These are phyloP conservation scores for Gortyna flavago DNA, from an alignment of 2,888 invertebrate species.

Conservation along the genomic window DNA sequence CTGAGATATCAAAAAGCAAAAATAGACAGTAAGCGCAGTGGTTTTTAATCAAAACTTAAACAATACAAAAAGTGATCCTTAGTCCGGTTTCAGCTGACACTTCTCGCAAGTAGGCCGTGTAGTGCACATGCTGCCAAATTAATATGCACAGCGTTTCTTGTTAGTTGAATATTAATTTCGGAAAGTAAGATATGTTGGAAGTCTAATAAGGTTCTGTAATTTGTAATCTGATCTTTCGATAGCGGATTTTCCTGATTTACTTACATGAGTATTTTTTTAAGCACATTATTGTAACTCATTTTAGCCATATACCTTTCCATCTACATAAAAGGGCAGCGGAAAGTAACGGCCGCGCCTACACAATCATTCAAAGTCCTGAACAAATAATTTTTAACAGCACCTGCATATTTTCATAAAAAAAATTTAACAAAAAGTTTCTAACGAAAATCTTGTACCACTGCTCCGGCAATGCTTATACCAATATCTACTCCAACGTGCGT, in stretches of 20 bases:
- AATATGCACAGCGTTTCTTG: slow-evolving; percentile 40
- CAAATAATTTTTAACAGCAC: slow-evolving; percentile 25
- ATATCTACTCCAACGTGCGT: background rate
- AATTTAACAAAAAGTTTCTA: slow-evolving; percentile 14
- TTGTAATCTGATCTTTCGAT: slow-evolving; percentile 3
- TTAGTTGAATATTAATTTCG: slow-evolving; percentile 36
- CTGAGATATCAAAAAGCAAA: slow-evolving; percentile 48
- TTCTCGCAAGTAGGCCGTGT: slow-evolving; percentile 68
- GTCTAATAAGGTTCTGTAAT: background rate
- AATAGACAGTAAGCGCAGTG: slow-evolving; percentile 51
- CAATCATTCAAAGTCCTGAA: slow-evolving; percentile 21
- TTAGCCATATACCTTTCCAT: background rate
- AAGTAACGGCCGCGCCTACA: background rate
- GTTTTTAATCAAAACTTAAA: slow-evolving; percentile 76
- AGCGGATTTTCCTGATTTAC: too few relatives aligned
- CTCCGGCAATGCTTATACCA: background rate
- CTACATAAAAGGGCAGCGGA: background rate
- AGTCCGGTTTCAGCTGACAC: slow-evolving; percentile 69
- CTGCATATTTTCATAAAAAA: slow-evolving; percentile 9
- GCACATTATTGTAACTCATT: background rate
- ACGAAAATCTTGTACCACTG: background rate
- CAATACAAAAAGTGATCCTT: slow-evolving; percentile 70
- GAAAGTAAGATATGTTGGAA: slow-evolving; percentile 5
- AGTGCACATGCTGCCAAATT: slow-evolving; percentile 57
- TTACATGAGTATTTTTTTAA: background rate